Evolutionary conservation across 2,888 invertebrate genomes (phyloP).

Genomic region (Teleogryllus oceanicus): DNA sequence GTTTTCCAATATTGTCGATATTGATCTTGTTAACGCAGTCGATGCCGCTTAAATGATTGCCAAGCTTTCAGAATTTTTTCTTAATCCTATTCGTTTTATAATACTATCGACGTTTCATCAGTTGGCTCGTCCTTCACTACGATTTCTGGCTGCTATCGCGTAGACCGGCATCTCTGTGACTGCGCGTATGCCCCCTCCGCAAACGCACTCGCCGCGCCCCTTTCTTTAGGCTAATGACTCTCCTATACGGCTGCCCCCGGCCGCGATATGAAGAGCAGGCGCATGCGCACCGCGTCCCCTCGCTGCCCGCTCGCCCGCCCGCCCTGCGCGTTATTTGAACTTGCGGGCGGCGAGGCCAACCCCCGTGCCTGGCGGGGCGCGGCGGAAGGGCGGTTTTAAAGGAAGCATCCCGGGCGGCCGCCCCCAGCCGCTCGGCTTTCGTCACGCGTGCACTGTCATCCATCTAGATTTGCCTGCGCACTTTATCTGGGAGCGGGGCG

Average conservation of each 20-base stretch:
- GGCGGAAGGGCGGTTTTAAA: background rate
- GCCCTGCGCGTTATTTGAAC: background rate
- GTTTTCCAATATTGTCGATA: no score
- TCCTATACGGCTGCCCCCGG: background rate
- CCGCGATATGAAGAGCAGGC: background rate
- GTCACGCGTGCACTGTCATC: slow-evolving; percentile 30
- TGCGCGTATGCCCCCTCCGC: no score
- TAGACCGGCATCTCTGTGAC: no score
- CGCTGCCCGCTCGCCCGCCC: background rate
- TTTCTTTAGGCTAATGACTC: background rate
- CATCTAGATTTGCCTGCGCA: slow-evolving; percentile 28
- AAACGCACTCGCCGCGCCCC: no score
- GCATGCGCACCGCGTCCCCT: background rate
- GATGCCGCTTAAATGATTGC: no score
- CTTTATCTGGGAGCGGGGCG: slow-evolving; percentile 23
- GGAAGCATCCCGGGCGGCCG: background rate
- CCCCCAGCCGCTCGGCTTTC: slow-evolving; percentile 22
- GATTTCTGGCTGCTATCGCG: no score
- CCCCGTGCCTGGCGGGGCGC: background rate
- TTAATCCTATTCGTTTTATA: no score
- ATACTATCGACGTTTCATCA: no score
- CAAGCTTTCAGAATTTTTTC: no score
- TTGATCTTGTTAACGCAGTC: no score
- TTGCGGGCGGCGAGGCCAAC: background rate
- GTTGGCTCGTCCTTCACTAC: no score